These are phyloP conservation scores for Drosophila parabipectinata DNA, from an alignment of 1,140 invertebrate genomes.

Conservation along the genomic window DNA sequence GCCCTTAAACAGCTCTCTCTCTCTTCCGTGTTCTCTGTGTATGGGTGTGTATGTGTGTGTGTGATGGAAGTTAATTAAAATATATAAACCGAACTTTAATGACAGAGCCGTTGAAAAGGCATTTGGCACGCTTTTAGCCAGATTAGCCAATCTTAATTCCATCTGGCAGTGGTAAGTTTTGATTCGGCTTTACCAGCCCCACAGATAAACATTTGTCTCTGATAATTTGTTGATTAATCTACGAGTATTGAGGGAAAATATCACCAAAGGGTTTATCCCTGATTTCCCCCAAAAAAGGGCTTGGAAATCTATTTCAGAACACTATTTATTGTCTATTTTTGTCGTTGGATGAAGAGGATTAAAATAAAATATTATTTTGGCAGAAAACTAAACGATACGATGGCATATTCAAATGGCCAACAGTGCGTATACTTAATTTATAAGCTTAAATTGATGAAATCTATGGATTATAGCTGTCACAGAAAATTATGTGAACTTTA, in stretches of 20 bases:
- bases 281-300: background rate
- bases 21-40: background rate
- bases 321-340: background rate
- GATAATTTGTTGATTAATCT: slow-evolving; percentile 9
- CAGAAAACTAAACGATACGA: no score
- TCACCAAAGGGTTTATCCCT: background rate
- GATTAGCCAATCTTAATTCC: slow-evolving; percentile 54
- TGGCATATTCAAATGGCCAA: background rate
- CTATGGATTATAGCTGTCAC: no score
- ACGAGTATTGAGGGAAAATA: background rate
- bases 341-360: no score
- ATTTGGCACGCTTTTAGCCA: slow-evolving; percentile 42
- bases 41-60: slow-evolving; percentile 11
- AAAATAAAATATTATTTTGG: no score
- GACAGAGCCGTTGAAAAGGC: slow-evolving; percentile 42
- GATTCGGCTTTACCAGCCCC: slow-evolving; percentile 25
- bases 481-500: no score
- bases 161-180: slow-evolving; percentile 52
- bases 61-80: slow-evolving; percentile 49
- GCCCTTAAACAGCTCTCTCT: slow-evolving; percentile 31
- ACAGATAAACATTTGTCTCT: slow-evolving; percentile 8
- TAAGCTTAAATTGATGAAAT: no score
- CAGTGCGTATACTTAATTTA: background rate
- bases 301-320: background rate
- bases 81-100: slow-evolving; percentile 51